Evolutionary conservation across 2,888 invertebrate species (phyloP), one percentile per base, ranked within the genome.

Genomic region (Ernsta delagoae): DNA sequence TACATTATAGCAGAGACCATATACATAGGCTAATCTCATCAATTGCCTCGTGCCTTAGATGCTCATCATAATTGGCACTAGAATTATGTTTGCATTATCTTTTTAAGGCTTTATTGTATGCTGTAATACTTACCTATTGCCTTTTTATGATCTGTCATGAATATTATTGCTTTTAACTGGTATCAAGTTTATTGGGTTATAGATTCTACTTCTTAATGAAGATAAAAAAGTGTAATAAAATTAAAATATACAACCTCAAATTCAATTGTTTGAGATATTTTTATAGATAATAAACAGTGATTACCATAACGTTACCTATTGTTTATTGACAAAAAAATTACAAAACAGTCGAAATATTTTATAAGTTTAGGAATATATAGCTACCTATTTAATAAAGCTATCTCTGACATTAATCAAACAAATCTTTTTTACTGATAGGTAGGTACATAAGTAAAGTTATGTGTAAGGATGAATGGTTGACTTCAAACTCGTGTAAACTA

Each of bases 151-250:
- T 7, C 12, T 16, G 48, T 50, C 16, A 54, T 54, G 54, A 31
- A 24, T 54, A 54, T 54, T 54, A 54, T 31, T 54, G 31, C 31
- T 54, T 31, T 54, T 53, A n/a, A 53, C 8, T 31, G 31, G 31
- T 31, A 54, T 54, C 31, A 54, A 54, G 4, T 54, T 54, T 54
- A 54, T 54, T 31, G 54, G 11, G 24, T 16, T 16, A 50, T 53
- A 41, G 39, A 41, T 54, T 54, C 9, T 31, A 11, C 11, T 31
- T 31, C 6, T 9, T 24, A 4, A 31, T 6, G 9, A 11, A 54
- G 54, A 54, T 54, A 54, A 31, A 31, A 12, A 31, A 7, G 43
- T 43, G 9, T 43, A 7, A 45, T 45, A 45, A 4, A n/a, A n/a
- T n/a, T 45, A 5, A n/a, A n/a, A n/a, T n/a, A n/a, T n/a, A 45